Evolutionary conservation across 2,113 vertebrate genomes (phyloP).

Genomic region (Hypocryptadius cinnamomeus): DNA sequence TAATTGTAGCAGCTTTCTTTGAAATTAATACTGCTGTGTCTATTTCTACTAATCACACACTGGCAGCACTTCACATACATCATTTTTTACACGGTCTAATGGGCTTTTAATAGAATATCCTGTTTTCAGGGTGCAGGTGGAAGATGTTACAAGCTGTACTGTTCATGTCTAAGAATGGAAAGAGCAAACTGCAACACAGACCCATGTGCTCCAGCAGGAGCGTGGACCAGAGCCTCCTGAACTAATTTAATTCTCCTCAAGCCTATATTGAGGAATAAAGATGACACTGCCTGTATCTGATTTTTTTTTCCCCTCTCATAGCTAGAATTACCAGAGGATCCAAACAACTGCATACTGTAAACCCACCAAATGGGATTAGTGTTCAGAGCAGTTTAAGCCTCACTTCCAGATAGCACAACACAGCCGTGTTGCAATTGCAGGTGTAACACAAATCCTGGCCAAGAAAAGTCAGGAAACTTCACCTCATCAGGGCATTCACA

Average conservation of each 20-base stretch:
- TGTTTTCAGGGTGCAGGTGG: background rate
- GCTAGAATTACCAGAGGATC: background rate
- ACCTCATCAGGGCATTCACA: background rate
- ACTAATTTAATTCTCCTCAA: background rate
- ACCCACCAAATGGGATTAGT: background rate
- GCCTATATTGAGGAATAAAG: background rate
- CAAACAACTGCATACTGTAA: background rate
- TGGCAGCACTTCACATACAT: slow-evolving; percentile 29
- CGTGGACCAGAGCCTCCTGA: background rate
- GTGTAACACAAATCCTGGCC: background rate
- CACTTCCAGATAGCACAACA: background rate
- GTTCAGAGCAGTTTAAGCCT: background rate
- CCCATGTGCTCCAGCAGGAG: background rate
- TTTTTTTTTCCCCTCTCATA: background rate
- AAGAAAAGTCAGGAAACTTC: background rate
- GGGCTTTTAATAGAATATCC: slow-evolving; percentile 16
- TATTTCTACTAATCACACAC: background rate
- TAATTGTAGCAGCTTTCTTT: background rate
- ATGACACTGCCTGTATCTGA: background rate
- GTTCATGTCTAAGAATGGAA: slow-evolving; percentile 23
- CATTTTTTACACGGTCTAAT: background rate
- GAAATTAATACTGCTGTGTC: background rate
- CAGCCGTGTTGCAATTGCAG: background rate
- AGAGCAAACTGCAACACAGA: slow-evolving; percentile 3
- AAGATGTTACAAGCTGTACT: background rate